Conservation (phyloP, 2,797 vertebrate genomes). For the Tinamus major region DNA sequence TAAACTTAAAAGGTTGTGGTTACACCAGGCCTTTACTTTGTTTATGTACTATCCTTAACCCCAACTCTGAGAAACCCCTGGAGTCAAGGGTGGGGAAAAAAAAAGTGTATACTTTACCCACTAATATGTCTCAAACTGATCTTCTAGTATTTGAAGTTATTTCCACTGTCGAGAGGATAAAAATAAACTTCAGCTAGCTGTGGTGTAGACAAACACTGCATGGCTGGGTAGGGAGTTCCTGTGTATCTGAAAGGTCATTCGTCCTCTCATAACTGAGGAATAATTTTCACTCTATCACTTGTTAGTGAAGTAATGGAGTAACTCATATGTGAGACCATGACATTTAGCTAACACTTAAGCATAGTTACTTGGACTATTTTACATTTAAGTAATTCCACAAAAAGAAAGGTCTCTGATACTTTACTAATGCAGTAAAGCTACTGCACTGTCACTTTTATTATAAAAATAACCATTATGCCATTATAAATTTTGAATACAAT, state of each 20-base stretch:
- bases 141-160: neutral
- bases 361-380: neutral
- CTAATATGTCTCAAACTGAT: neutral
- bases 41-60: neutral
- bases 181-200: neutral
- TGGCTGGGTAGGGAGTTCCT: neutral
- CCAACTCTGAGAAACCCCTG: neutral
- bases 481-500: slow-evolving; percentile 26
- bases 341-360: neutral
- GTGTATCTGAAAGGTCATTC: slow-evolving; percentile 23
- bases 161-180: neutral
- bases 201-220: fast-evolving
- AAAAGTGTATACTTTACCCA: neutral
- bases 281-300: neutral
- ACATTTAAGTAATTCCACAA: neutral
- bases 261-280: neutral
- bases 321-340: slow-evolving; percentile 29
- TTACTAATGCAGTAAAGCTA: slow-evolving; percentile 38
- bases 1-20: neutral
- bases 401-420: neutral
- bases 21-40: neutral
- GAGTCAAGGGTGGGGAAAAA: neutral
- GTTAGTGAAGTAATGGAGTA: slow-evolving; percentile 25
- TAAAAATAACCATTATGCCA: slow-evolving; percentile 58
- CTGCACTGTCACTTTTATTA: slow-evolving; percentile 54